phyloP scores from a whole-genome alignment of 2,113 vertebrate genomes.

The Stigmatopora nigra region DNA sequence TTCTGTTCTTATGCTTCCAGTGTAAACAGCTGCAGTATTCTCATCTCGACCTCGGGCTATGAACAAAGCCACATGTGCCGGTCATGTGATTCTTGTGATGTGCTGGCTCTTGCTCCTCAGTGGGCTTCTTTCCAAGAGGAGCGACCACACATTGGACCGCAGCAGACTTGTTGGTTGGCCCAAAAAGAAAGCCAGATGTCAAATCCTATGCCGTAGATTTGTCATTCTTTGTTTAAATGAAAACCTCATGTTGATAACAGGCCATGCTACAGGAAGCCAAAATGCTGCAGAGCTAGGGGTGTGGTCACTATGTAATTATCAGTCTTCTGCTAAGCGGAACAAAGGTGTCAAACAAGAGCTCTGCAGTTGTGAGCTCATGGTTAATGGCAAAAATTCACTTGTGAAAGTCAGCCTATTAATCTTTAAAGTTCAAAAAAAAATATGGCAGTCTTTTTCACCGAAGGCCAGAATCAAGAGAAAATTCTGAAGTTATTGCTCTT shows the following conservation, averaged over 20 bases:
- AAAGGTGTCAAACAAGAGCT: constrained; percentile 10
- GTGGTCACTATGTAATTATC: constrained; percentile 3
- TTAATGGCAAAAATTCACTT: constrained; percentile 8
- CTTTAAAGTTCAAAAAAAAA: neutral
- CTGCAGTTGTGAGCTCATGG: neutral
- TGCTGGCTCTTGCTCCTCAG: constrained; percentile 18
- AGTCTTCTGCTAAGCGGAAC: constrained; percentile 9
- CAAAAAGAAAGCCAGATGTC: constrained; percentile 18
- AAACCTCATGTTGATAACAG: constrained; percentile 1
- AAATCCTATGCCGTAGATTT: constrained; percentile 11
- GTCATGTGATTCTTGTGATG: constrained; percentile 47
- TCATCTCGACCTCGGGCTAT: constrained; percentile 29
- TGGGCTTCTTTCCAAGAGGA: constrained; percentile 12
- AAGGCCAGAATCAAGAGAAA: no score
- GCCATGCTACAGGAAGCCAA: constrained; percentile 1
- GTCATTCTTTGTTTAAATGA: constrained; percentile 1
- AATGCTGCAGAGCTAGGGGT: neutral
- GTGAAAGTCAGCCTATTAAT: neutral
- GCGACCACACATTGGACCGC: constrained; percentile 28
- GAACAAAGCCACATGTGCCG: constrained; percentile 42
- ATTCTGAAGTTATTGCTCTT: no score
- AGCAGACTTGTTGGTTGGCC: constrained; percentile 16
- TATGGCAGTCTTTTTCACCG: no score
- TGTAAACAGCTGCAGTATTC: constrained; percentile 9
- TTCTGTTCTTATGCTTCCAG: constrained; percentile 10